Percentiles rank a stretch among this genome's conserved stretches.
phyloP scores from a whole-genome alignment of 2,113 vertebrate species.

The Cervus canadensis region DNA sequence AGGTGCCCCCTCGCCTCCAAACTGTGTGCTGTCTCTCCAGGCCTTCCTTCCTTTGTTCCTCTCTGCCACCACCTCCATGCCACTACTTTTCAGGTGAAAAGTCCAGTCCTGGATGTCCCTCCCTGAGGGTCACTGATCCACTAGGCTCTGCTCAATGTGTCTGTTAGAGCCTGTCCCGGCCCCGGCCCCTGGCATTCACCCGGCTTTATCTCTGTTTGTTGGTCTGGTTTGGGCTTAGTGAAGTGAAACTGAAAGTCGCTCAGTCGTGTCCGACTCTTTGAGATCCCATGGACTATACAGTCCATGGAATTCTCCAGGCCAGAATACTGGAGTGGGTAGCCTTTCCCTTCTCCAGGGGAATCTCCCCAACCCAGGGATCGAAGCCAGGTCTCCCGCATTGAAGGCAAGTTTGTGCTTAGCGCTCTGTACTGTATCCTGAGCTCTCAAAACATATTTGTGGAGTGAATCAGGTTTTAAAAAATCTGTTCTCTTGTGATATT shows the following conservation, averaged over 20 bases:
- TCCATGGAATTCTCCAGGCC: no score
- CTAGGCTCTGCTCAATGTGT: not conserved
- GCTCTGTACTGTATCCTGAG: not conserved
- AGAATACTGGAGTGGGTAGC: no score
- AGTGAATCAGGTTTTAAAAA: not conserved
- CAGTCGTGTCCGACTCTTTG: no score
- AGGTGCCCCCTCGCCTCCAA: not conserved
- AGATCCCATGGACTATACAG: no score
- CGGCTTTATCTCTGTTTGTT: not conserved
- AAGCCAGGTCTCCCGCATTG: no score
- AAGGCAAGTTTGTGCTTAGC: not conserved
- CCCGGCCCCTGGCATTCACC: not conserved
- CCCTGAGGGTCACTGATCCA: not conserved
- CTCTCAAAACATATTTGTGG: not conserved
- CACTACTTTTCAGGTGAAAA: not conserved
- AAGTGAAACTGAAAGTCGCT: no score
- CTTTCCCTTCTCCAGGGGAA: no score
- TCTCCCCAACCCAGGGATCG: no score
- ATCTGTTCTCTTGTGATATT: not conserved
- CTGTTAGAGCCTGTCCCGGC: not conserved
- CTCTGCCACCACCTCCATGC: not conserved
- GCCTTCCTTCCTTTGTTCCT: not conserved
- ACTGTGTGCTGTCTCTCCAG: not conserved
- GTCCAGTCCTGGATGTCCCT: not conserved
- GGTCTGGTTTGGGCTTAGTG: not conserved